Evolutionary conservation across 2,888 invertebrate species (phyloP).

Genomic region (Lottia scabra): DNA sequence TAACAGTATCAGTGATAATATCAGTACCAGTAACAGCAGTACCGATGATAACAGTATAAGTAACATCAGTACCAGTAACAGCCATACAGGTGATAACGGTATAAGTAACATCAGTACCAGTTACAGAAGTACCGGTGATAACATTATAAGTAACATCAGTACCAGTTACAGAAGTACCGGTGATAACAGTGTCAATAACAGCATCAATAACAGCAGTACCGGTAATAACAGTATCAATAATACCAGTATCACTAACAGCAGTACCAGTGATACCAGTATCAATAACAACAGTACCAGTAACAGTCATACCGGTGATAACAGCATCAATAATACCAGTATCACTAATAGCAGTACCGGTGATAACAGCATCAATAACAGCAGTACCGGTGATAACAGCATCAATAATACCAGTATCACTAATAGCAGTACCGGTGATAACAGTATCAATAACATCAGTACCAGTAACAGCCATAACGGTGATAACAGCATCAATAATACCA

Average conservation of each 20-base stretch:
- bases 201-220: conserved; percentile 4
- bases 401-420: background rate
- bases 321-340: background rate
- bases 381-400: background rate
- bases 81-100: background rate
- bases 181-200: no score
- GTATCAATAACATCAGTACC: no score
- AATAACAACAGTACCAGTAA: conserved; percentile 4
- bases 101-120: conserved; percentile 6
- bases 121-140: conserved; percentile 1
- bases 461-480: no score
- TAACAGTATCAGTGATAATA: background rate
- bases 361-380: conserved; percentile 11
- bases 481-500: no score
- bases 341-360: conserved; percentile 2
- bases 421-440: no score
- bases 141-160: no score
- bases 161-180: no score
- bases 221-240: background rate
- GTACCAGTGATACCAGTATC: conserved; percentile 11
- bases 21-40: background rate
- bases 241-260: conserved; percentile 3
- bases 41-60: conserved; percentile 8
- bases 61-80: conserved; percentile 4
- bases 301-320: background rate